These are phyloP conservation scores for Leptinotarsa haldemani DNA, from an alignment of 2,888 invertebrate species.

Conservation along the genomic window DNA sequence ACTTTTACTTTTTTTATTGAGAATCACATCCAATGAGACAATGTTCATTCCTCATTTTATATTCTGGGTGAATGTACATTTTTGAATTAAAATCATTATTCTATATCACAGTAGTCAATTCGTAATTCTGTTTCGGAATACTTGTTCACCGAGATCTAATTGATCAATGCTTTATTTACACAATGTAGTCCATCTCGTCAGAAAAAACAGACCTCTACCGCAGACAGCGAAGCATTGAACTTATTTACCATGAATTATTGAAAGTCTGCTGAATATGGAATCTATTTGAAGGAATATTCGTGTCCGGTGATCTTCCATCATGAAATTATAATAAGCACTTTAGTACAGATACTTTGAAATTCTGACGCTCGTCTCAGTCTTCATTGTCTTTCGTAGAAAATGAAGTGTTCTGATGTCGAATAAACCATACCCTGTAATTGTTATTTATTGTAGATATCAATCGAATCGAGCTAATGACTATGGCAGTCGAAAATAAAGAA, in stretches of 20 bases:
- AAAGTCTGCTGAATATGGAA: neutral
- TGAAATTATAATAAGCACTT: slow-evolving; percentile 1
- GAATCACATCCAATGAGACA: too few relatives aligned
- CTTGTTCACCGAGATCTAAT: too few relatives aligned
- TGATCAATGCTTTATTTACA: too few relatives aligned
- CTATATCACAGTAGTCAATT: too few relatives aligned
- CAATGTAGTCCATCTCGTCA: too few relatives aligned
- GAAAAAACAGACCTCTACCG: too few relatives aligned
- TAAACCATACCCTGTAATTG: neutral
- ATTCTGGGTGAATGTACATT: too few relatives aligned
- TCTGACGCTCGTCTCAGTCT: neutral
- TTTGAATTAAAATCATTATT: too few relatives aligned
- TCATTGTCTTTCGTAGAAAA: neutral
- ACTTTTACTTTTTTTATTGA: too few relatives aligned
- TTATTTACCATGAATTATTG: neutral
- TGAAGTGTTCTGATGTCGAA: neutral
- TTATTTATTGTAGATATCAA: neutral
- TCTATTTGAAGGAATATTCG: neutral
- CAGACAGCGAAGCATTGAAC: neutral
- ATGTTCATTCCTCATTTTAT: too few relatives aligned
- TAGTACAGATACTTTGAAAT: neutral
- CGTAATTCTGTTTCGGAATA: too few relatives aligned
- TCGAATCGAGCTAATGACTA: neutral
- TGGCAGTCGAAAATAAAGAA: neutral
- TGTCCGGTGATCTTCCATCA: neutral